Conservation (phyloP, 2,113 vertebrate genomes). For the Pteronura brasiliensis region DNA sequence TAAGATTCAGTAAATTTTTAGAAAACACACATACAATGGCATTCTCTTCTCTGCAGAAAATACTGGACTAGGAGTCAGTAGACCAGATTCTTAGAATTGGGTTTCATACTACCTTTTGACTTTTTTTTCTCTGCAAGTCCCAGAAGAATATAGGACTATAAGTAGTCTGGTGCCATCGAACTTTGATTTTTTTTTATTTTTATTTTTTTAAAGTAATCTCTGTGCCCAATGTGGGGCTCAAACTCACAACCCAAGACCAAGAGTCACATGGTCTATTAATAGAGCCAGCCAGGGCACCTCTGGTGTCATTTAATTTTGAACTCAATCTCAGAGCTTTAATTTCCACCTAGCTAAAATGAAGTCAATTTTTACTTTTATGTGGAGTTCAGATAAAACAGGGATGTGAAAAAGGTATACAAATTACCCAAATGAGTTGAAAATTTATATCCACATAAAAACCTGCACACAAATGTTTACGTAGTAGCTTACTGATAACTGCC, state of each 20-base stretch:
- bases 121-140: not conserved
- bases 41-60: not conserved
- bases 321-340: not conserved
- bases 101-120: not conserved
- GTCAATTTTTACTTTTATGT: not conserved
- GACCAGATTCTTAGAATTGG: not conserved
- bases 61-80: not conserved
- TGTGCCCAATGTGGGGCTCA: not conserved
- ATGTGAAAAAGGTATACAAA: not conserved
- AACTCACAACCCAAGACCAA: not conserved
- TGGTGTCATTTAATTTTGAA: too few species aligned
- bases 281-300: too few species aligned
- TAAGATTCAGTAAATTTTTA: not conserved
- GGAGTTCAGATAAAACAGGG: not conserved
- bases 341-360: not conserved
- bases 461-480: not conserved
- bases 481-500: not conserved
- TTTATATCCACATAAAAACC: not conserved
- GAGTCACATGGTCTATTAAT: not conserved
- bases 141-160: too few species aligned
- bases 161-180: not conserved
- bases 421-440: not conserved
- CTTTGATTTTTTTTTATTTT: not conserved
- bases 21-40: not conserved
- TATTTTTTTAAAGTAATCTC: not conserved